Evolutionary conservation across 1,140 invertebrate species (phyloP), one percentile per base, ranked within the genome.

Genomic region (Brachionus sp.): DNA sequence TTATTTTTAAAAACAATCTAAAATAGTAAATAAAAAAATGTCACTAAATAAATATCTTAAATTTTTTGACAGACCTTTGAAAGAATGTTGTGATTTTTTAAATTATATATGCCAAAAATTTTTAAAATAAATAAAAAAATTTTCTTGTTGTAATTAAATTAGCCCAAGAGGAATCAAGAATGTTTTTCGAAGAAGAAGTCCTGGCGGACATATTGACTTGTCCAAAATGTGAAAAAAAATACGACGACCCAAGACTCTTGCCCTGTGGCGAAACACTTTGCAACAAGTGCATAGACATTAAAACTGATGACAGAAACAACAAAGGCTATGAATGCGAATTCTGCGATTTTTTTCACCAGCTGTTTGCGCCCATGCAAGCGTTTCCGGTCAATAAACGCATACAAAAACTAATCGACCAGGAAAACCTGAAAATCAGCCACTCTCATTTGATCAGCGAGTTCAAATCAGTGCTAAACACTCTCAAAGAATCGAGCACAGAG

Each of bases 141-240:
- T 29, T 29, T 29, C 3, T 29, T 29, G 1, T 29, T 29, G 29
- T 3, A n/a, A n/a, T n/a, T 29, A 29, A 29, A 29, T 29, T 29
- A 29, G 29, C 29, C 3, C 1, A 3, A 29, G 3, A 29, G 29
- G 29, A 23, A 57, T n/a, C n/a, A 19, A 66, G 29, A n/a, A 66
- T 66, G 64, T 66, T 66, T 66, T 66, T 66, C 29, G 33, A 66
- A 66, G 64, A 66, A 66, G 64, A 66, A 1, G 10, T 66, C 12
- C 25, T 66, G 2, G 64, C 64, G 0, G 33, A 37, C 3, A 66
- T 66, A 29, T 37, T 66, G n/a, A 66, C 64, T 0, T 66, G 64
- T 37, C 29, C 64, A 0, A 37, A 66, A 39, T 70, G 66, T 6
- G 16, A 39, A 4, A 19, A 19, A 23, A 70, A 70, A 39, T 70